phyloP scores from a whole-genome alignment of 2,888 invertebrate genomes.

The Noctuana brunneofusca region DNA sequence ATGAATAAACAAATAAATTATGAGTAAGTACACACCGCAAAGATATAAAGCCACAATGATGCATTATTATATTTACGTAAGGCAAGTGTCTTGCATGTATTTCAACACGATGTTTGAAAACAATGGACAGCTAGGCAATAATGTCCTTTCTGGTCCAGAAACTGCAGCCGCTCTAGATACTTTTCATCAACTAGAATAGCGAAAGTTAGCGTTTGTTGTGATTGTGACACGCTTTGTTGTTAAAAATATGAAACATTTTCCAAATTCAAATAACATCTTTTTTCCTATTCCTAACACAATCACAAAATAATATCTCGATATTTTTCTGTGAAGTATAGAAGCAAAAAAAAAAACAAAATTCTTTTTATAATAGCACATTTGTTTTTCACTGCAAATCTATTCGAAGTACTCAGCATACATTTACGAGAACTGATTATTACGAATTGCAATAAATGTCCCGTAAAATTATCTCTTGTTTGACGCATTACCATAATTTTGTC shows the following conservation, averaged over 20 bases:
- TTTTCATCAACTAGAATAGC: constrained; percentile 47
- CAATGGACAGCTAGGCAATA: constrained; percentile 58
- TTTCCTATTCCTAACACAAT: too few relatives aligned
- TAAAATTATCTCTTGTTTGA: constrained; percentile 21
- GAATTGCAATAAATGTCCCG: constrained; percentile 3
- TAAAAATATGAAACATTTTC: background rate
- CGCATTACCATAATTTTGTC: constrained; percentile 21
- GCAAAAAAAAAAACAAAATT: background rate
- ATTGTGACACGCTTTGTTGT: constrained; percentile 10
- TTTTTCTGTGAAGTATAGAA: background rate
- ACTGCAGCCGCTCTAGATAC: constrained; percentile 72
- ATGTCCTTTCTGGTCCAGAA: constrained; percentile 78
- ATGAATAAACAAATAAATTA: constrained; percentile 34
- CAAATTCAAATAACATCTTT: background rate
- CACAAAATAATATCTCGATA: background rate
- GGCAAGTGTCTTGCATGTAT: constrained; percentile 18
- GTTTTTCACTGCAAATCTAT: background rate
- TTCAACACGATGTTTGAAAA: constrained; percentile 50
- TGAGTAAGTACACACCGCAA: constrained; percentile 14
- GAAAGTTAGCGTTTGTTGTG: constrained; percentile 24
- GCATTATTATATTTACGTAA: constrained; percentile 40
- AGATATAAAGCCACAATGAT: constrained; percentile 38
- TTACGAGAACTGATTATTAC: constrained; percentile 11
- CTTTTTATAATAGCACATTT: background rate
- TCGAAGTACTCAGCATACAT: constrained; percentile 1